Conservation (phyloP, 2,797 vertebrate genomes). For the Kryptolebias ocellatus region DNA sequence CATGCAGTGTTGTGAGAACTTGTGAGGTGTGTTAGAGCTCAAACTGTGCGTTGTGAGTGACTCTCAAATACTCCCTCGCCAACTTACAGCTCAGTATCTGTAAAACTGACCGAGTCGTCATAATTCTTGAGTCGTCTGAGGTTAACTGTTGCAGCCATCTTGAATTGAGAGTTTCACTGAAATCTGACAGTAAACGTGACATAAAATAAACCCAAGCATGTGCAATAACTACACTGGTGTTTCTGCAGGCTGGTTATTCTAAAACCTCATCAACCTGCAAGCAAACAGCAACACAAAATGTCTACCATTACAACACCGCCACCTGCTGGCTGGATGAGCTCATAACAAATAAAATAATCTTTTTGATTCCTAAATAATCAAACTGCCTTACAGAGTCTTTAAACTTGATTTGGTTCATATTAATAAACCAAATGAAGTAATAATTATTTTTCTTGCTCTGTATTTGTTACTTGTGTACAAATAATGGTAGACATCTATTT, state of each 20-base stretch:
- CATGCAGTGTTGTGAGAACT: no score
- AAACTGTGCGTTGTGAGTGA: no score
- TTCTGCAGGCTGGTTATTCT: slow-evolving; percentile 14
- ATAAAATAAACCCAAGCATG: neutral
- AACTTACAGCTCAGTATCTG: no score
- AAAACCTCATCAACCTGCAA: slow-evolving; percentile 21
- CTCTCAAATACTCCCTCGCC: no score
- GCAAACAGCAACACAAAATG: slow-evolving; percentile 12
- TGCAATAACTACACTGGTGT: neutral
- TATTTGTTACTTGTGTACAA: neutral
- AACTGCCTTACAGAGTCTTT: neutral
- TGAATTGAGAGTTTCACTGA: no score
- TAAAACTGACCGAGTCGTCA: no score
- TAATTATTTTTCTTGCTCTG: neutral
- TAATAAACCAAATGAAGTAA: neutral
- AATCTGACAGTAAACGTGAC: no score
- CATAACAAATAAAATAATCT: slow-evolving; percentile 19
- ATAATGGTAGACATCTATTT: neutral
- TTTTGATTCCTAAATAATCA: no score
- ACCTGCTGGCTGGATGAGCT: slow-evolving; percentile 48
- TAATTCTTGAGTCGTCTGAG: no score
- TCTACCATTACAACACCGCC: slow-evolving; percentile 39
- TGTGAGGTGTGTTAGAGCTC: no score
- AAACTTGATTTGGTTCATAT: neutral
- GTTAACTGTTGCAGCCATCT: no score